These are phyloP conservation scores for Glaucopsyche alexis DNA, from an alignment of 2,888 invertebrate genomes.

Conservation along the genomic window DNA sequence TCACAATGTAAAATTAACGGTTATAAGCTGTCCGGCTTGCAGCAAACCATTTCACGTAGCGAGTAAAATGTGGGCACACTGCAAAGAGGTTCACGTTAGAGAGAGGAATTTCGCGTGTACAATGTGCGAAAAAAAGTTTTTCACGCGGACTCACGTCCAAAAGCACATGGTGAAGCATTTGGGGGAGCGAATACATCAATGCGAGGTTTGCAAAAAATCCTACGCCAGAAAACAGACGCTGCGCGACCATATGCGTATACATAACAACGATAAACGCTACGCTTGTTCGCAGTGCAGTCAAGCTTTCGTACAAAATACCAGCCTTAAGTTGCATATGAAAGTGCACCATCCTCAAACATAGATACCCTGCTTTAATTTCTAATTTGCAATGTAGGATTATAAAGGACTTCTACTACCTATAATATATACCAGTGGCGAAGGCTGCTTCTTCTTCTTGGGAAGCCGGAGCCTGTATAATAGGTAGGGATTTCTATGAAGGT, in stretches of 20 bases:
- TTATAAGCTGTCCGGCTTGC: constrained; percentile 60
- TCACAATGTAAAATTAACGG: constrained; percentile 54
- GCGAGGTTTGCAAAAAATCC: constrained; percentile 71
- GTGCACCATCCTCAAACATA: constrained; percentile 50
- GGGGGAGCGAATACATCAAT: constrained; percentile 68
- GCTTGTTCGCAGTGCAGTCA: constrained; percentile 54
- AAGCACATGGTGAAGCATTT: constrained; percentile 76
- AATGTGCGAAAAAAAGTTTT: constrained; percentile 74
- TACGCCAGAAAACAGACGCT: constrained; percentile 68
- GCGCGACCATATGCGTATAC: constrained; percentile 63
- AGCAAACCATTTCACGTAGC: constrained; percentile 56
- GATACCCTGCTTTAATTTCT: neutral
- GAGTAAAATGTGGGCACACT: constrained; percentile 61
- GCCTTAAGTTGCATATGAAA: constrained; percentile 55
- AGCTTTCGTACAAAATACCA: constrained; percentile 57
- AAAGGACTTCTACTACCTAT: no score
- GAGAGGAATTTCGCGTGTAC: constrained; percentile 70
- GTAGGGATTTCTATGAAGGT: no score
- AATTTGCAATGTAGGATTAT: no score
- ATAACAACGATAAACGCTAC: constrained; percentile 54
- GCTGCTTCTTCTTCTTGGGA: no score
- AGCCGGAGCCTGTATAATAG: no score
- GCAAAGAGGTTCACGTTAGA: constrained; percentile 67
- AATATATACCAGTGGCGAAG: no score
- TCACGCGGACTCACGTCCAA: constrained; percentile 70